phyloP scores from a whole-genome alignment of 1,140 invertebrate species.

The Drosophila biarmipes region DNA sequence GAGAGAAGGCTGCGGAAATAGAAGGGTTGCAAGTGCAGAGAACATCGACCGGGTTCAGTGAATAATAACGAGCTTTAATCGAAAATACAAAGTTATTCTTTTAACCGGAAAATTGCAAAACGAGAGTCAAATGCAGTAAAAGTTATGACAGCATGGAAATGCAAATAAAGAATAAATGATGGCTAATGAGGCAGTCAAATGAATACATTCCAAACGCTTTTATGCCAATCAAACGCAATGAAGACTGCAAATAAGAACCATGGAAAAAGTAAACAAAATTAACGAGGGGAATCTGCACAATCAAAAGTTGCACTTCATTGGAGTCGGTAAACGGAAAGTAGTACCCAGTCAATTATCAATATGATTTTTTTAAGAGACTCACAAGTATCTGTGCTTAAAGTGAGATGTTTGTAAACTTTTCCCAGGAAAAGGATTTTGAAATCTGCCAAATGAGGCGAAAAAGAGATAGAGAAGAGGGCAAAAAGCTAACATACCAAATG shows the following conservation, averaged over 20 bases:
- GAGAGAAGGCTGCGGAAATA: not conserved
- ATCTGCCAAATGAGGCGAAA: conserved; percentile 32
- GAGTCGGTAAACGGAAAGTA: conserved; percentile 7
- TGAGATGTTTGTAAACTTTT: conserved; percentile 17
- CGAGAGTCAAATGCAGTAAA: conserved; percentile 1
- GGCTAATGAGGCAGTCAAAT: conserved; percentile 38
- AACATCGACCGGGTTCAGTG: not conserved
- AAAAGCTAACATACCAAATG: conserved; percentile 33
- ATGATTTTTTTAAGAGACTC: not conserved
- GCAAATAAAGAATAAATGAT: not conserved
- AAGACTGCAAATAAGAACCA: conserved; percentile 8
- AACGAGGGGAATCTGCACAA: conserved; percentile 14
- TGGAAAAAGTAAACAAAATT: conserved; percentile 29
- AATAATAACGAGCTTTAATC: conserved; percentile 18
- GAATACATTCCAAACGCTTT: conserved; percentile 31
- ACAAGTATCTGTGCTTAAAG: not conserved
- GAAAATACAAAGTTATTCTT: conserved; percentile 14
- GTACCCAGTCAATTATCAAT: conserved; percentile 23
- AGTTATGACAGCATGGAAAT: not conserved
- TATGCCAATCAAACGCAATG: conserved; percentile 15
- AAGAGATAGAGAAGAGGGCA: conserved; percentile 6
- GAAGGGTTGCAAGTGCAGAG: conserved; percentile 13
- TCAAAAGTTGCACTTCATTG: conserved; percentile 30
- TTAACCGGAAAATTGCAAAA: not conserved
- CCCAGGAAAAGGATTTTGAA: conserved; percentile 26